phyloP scores from a whole-genome alignment of 2,113 vertebrate genomes.

The Montifringilla adamsi region DNA sequence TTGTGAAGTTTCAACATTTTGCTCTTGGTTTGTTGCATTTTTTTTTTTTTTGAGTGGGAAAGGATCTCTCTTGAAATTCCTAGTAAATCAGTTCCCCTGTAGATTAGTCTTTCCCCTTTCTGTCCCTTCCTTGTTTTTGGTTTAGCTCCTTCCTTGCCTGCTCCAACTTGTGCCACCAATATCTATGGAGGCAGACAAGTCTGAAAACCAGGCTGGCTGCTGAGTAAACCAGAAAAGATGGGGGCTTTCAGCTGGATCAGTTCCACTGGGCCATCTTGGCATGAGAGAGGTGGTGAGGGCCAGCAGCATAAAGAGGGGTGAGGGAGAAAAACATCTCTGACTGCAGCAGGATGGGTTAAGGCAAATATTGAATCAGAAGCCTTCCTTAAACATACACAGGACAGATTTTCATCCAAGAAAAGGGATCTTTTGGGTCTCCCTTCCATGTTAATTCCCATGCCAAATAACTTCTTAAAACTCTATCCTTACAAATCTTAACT shows the following conservation, averaged over 20 bases:
- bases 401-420: neutral
- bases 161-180: neutral
- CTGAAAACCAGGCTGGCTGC: neutral
- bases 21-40: neutral
- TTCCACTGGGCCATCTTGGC: neutral
- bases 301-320: fast-evolving
- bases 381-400: neutral
- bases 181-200: neutral
- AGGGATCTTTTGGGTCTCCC: neutral
- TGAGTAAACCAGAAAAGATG: neutral
- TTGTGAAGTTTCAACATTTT: neutral
- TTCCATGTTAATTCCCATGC: neutral
- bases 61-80: neutral
- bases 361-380: neutral
- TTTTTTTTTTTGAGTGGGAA: neutral
- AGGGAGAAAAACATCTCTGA: neutral
- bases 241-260: neutral
- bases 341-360: neutral
- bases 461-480: neutral
- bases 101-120: neutral
- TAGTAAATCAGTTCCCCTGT: neutral
- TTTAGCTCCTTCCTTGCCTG: neutral
- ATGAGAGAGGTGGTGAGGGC: neutral
- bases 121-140: neutral
- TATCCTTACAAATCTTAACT: neutral